These are phyloP conservation scores for Lycocorax pyrrhopterus DNA, from an alignment of 2,113 vertebrate species.

Conservation along the genomic window DNA sequence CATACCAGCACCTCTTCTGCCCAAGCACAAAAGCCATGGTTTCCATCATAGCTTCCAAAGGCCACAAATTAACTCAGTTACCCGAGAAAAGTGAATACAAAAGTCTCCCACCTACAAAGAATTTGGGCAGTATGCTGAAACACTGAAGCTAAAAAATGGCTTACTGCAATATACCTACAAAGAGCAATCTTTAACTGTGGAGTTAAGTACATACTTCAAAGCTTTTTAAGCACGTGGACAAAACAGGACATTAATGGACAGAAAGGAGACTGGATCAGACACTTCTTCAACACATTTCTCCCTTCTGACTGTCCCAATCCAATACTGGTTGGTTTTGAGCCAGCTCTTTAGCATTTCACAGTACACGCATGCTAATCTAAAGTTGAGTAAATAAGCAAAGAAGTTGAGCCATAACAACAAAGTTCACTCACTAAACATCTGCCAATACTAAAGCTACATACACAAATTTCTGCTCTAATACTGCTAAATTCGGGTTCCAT, in stretches of 20 bases:
- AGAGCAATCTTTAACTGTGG: not conserved
- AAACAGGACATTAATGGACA: not conserved
- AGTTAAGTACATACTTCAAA: not conserved
- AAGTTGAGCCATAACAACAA: not conserved
- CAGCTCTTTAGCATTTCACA: not conserved
- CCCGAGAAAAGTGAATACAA: accelerated
- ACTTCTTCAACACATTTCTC: not conserved
- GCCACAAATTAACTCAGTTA: not conserved
- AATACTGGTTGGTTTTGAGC: not conserved
- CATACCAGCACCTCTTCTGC: not conserved
- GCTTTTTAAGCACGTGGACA: not conserved
- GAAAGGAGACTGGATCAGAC: not conserved
- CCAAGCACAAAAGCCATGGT: not conserved
- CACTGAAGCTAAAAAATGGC: not conserved
- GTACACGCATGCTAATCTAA: not conserved
- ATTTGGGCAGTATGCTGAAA: not conserved
- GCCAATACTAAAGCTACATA: not conserved
- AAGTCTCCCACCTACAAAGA: not conserved
- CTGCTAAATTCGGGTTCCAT: not conserved
- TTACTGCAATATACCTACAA: not conserved
- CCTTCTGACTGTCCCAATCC: not conserved
- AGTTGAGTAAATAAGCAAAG: not conserved
- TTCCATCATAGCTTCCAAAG: not conserved
- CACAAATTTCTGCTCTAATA: not conserved
- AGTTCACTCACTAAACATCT: not conserved